These are phyloP conservation scores for Tenualosa ilisha DNA, from an alignment of 2,797 vertebrate genomes.

Conservation along the genomic window DNA sequence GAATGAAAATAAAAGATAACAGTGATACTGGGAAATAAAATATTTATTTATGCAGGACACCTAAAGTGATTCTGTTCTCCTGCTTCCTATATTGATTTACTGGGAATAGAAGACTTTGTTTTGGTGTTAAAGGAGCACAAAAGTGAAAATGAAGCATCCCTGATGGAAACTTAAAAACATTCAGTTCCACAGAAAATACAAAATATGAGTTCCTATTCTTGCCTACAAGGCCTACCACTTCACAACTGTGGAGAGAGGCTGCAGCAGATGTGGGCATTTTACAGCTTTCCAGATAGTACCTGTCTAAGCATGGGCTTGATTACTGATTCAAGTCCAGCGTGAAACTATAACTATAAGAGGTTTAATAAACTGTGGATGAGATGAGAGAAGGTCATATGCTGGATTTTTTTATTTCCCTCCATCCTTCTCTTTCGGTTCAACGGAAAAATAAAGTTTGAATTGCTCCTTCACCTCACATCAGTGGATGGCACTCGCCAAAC, in stretches of 20 bases:
- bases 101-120: background rate
- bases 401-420: background rate
- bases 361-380: background rate
- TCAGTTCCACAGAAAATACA: background rate
- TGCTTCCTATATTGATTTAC: background rate
- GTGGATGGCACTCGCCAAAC: background rate
- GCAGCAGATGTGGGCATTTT: background rate
- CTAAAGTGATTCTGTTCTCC: background rate
- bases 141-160: background rate
- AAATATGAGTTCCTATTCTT: background rate
- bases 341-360: background rate
- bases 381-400: background rate
- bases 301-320: background rate
- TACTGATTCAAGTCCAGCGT: background rate
- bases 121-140: background rate
- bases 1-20: constrained; percentile 54
- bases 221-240: background rate
- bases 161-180: background rate
- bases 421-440: background rate
- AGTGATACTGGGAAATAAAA: background rate
- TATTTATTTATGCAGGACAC: background rate
- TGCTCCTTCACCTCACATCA: background rate
- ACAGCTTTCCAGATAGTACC: background rate
- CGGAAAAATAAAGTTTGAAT: background rate
- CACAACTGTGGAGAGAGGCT: background rate